Percentiles rank a stretch among this genome's conserved stretches.
Evolutionary conservation across 2,888 invertebrate species (phyloP).

Genomic region (Argyresthia goedartella): DNA sequence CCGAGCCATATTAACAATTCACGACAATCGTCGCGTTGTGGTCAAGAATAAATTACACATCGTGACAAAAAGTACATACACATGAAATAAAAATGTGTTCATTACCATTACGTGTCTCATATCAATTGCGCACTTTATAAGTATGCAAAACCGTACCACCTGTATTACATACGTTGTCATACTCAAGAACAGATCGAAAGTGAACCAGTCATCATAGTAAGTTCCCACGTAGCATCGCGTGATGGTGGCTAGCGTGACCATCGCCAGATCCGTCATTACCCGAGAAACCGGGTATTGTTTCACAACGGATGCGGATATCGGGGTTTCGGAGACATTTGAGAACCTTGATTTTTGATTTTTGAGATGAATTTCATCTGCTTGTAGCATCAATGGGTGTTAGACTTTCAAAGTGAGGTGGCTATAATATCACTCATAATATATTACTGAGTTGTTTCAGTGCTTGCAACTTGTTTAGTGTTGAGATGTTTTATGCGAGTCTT

Average conservation of each 20-base stretch:
- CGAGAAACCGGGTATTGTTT: neutral
- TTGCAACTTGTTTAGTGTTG: too few species aligned
- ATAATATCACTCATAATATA: too few species aligned
- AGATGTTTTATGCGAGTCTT: too few species aligned
- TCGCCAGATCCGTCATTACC: slow-evolving; percentile 5
- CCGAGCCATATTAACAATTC: neutral
- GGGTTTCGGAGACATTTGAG: slow-evolving; percentile 1
- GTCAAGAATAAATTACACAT: too few species aligned
- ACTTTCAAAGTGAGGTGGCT: too few species aligned
- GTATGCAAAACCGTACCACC: neutral
- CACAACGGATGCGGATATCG: slow-evolving; percentile 1
- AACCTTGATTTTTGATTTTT: neutral
- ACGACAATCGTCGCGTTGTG: too few species aligned
- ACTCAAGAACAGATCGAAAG: slow-evolving; percentile 3
- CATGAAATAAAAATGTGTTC: too few species aligned
- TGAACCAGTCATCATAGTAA: slow-evolving; percentile 3
- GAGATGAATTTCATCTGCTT: too few species aligned
- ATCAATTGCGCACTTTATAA: neutral
- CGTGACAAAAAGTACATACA: too few species aligned
- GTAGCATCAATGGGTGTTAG: too few species aligned
- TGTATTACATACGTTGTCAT: neutral
- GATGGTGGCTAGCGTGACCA: slow-evolving; percentile 16
- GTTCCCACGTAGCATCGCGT: slow-evolving; percentile 13
- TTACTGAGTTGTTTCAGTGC: too few species aligned
- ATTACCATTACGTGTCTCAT: neutral